Conservation (phyloP, 2,888 invertebrate species). For the Caenorhabditis virilis region DNA sequence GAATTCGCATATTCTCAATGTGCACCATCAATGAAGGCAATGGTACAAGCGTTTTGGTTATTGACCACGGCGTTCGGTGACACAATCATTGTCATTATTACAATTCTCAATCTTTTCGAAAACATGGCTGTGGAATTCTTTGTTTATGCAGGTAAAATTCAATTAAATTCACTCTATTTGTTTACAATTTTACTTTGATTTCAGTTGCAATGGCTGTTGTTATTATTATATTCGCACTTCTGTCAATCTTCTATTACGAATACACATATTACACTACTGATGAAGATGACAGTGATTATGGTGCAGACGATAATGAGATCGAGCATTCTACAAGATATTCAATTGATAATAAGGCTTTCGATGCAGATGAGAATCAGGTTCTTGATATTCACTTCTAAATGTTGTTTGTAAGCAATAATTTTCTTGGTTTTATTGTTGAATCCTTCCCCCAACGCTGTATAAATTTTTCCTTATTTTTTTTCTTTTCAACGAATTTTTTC, state of each 20-base stretch:
- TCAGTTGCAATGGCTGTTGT: constrained; percentile 82
- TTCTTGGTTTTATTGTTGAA: too few relatives aligned
- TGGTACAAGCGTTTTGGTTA: constrained; percentile 88
- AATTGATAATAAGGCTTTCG: constrained; percentile 35
- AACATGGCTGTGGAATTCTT: constrained; percentile 60
- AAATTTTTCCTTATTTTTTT: too few relatives aligned
- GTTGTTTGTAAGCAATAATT: too few relatives aligned
- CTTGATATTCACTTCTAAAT: too few relatives aligned
- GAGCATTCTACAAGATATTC: constrained; percentile 18
- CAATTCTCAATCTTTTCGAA: constrained; percentile 53
- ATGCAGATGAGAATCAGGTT: too few relatives aligned
- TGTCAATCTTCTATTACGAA: constrained; percentile 80
- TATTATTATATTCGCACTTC: constrained; percentile 80
- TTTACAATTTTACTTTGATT: neutral
- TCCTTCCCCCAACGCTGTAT: too few relatives aligned
- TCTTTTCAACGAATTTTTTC: too few relatives aligned
- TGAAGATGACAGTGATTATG: constrained; percentile 43
- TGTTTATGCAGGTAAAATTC: constrained; percentile 49
- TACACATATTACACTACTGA: constrained; percentile 56
- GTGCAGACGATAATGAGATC: constrained; percentile 19
- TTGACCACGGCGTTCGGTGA: constrained; percentile 91
- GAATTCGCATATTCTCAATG: constrained; percentile 74
- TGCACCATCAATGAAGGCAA: constrained; percentile 89
- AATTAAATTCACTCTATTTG: neutral
- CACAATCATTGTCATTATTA: constrained; percentile 85